A percentile compares a stretch with the other conserved stretches of the same genome.
Conservation (phyloP, 2,888 invertebrate species). For the Caenorhabditis zanzibari region DNA sequence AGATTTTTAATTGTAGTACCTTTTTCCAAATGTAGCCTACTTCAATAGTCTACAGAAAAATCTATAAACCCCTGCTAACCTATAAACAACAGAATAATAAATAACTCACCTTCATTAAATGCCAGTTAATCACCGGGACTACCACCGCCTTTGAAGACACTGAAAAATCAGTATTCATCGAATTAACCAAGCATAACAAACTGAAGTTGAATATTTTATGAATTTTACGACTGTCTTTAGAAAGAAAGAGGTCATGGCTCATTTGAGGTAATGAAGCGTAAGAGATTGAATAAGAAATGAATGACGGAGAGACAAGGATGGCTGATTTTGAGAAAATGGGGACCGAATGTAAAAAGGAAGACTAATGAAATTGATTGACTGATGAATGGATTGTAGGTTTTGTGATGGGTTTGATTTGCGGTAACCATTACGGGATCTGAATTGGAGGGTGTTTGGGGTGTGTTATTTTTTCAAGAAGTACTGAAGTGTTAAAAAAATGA, state of each 20-base stretch:
- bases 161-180: constrained; percentile 21
- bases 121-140: background rate
- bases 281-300: constrained; percentile 56
- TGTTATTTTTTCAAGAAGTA: too few relatives aligned
- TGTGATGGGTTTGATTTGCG: constrained; percentile 10
- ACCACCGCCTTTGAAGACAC: background rate
- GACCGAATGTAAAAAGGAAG: constrained; percentile 31
- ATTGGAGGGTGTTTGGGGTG: too few relatives aligned
- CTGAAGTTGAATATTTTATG: constrained; percentile 33
- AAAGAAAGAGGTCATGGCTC: constrained; percentile 37
- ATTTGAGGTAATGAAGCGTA: constrained; percentile 52
- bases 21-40: too few relatives aligned
- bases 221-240: constrained; percentile 8
- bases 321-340: constrained; percentile 14
- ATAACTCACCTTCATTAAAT: background rate
- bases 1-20: background rate
- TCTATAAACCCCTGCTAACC: too few relatives aligned
- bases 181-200: constrained; percentile 23
- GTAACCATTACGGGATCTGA: background rate
- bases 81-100: background rate
- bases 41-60: too few relatives aligned
- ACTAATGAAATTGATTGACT: constrained; percentile 37
- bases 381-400: constrained; percentile 29
- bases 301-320: constrained; percentile 14
- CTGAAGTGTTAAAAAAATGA: too few relatives aligned